Evolutionary conservation across 2,888 invertebrate species (phyloP).

Genomic region (Cantharis lateralis): DNA sequence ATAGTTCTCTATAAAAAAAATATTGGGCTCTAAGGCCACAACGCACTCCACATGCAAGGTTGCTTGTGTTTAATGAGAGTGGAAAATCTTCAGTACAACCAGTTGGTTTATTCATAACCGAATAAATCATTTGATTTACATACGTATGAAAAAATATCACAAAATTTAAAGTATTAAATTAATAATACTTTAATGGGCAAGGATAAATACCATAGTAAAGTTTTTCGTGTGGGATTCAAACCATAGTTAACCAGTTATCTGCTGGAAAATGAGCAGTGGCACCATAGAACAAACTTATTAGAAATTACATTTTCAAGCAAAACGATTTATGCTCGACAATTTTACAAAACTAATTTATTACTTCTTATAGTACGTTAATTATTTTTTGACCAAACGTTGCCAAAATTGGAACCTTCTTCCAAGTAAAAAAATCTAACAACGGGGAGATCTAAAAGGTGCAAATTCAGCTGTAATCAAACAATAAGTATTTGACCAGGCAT

Average conservation of each 20-base stretch:
- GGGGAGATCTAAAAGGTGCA: neutral
- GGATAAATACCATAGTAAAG: no score
- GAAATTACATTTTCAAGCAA: neutral
- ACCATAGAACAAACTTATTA: neutral
- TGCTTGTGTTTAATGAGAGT: neutral
- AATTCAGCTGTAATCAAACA: constrained; percentile 67
- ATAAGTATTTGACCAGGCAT: constrained; percentile 68
- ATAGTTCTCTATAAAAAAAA: no score
- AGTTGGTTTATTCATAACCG: neutral
- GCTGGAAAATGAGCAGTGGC: neutral
- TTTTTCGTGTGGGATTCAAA: neutral
- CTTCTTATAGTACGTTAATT: neutral
- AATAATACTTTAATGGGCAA: neutral
- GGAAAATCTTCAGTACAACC: neutral
- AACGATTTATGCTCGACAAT: neutral
- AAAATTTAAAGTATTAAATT: neutral
- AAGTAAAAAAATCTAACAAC: neutral
- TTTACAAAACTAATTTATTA: neutral
- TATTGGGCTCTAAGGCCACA: no score
- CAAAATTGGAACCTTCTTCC: neutral
- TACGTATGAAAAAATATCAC: neutral
- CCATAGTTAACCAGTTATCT: neutral
- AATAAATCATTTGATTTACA: no score
- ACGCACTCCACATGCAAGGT: neutral
- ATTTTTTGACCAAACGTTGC: neutral